phyloP scores from a whole-genome alignment of 2,113 vertebrate species.

The Deroptyus accipitrinus region DNA sequence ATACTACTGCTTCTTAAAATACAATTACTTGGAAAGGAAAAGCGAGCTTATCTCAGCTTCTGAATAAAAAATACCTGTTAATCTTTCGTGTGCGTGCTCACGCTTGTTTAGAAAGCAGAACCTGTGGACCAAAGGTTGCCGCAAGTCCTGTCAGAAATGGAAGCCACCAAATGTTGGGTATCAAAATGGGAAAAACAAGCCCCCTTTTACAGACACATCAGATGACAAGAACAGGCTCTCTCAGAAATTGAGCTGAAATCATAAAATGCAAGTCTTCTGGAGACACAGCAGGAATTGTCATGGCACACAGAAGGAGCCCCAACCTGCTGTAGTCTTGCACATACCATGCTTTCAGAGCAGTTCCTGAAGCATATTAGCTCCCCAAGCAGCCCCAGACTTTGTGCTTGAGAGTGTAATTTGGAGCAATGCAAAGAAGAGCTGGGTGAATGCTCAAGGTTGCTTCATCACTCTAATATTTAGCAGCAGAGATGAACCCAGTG shows the following conservation, averaged over 20 bases:
- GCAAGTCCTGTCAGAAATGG: neutral
- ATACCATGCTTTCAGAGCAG: neutral
- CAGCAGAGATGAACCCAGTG: neutral
- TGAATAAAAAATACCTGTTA: neutral
- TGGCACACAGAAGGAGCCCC: neutral
- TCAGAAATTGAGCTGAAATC: neutral
- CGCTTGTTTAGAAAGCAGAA: neutral
- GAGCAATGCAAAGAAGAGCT: neutral
- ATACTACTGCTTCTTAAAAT: neutral
- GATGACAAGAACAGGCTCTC: neutral
- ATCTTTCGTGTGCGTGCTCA: neutral
- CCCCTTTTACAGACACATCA: neutral
- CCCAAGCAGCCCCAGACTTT: neutral
- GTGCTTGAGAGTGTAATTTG: neutral
- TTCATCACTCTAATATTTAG: neutral
- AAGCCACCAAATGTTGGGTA: neutral
- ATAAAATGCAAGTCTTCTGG: neutral
- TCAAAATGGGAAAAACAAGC: rapidly evolving
- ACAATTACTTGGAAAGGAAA: neutral
- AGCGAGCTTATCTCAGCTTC: neutral
- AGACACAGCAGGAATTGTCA: neutral
- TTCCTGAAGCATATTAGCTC: neutral
- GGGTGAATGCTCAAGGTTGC: neutral
- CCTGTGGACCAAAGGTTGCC: neutral
- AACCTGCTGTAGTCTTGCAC: neutral